Base-by-base conservation (phyloP, 2,797 vertebrate genomes). In the Poecilia gillii region DNA sequence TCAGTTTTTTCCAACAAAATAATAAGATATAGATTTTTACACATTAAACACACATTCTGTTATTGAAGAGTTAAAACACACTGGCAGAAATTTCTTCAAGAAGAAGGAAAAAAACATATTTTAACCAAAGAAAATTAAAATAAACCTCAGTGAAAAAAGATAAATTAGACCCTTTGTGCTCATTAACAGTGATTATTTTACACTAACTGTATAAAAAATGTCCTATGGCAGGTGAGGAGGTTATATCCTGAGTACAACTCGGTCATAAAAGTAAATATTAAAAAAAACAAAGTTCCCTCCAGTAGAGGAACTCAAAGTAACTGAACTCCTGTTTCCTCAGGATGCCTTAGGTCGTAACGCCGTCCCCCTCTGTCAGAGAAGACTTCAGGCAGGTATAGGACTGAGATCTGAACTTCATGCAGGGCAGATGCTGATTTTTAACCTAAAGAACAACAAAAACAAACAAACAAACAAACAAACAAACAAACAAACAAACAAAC, bases 331-430 rank as follows among this genome's bases (percentile, higher is more conserved):
- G 36, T 14, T 33, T 53, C 18, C 11, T 18, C 71, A 8, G 28
- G 46, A 4, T 51, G 14, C 0, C n/a, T 45, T n/a, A 75, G 74
- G 74, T 62, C 4, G n/a, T 23, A 28, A 7, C 4, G 0, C 16
- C 9, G 41, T 20, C 28, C 41, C 62, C 73, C 9, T 62, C n/a
- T 6, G 55, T 46, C 55, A 75, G 74, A 62, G 74, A 45, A 12
- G 41, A 31, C 55, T 7, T 75, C 74, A 75, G 55, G 41, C 74
- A 62, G 55, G 8, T 75, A 39, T 28, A 75, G 8, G 74, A 3
- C 55, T 33, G 55, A 3, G 74, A 75, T 2, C 14, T 45, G 55
- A 62, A 12, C n/a, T 31, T 62, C 74, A 75, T 57, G n/a, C 8
- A 45, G 41, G 41, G 18, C 16, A 75, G 1, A 31, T 31, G 18